Conservation (phyloP, 2,888 invertebrate species). For the Chironomus tentans region DNA sequence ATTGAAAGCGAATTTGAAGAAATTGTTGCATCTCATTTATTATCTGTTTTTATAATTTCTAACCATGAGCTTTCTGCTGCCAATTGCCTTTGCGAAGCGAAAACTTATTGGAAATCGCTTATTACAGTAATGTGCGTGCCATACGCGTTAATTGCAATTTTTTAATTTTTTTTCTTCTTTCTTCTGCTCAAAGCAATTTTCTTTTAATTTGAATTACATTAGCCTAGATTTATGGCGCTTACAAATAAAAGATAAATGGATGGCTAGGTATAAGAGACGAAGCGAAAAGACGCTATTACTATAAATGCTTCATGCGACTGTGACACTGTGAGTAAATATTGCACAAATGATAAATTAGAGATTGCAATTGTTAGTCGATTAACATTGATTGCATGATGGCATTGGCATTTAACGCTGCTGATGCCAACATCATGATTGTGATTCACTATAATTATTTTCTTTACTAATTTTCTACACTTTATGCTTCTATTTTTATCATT, state of each 20-base stretch:
- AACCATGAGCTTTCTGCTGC: too few relatives aligned
- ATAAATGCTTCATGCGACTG: neutral
- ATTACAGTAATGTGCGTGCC: neutral
- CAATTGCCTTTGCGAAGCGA: too few relatives aligned
- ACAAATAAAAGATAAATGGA: too few relatives aligned
- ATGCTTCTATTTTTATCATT: neutral
- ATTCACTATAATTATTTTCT: neutral
- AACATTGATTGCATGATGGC: neutral
- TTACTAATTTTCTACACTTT: neutral
- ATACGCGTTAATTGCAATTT: slow-evolving; percentile 12
- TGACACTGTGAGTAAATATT: neutral
- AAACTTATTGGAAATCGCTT: neutral
- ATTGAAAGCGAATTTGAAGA: slow-evolving; percentile 17
- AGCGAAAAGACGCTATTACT: neutral
- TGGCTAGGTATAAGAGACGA: too few relatives aligned
- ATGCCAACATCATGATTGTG: slow-evolving; percentile 4
- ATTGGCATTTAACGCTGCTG: neutral
- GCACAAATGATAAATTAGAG: slow-evolving; percentile 11
- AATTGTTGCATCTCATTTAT: neutral
- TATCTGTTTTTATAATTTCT: neutral
- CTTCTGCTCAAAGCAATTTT: neutral
- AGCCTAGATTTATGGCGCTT: slow-evolving; percentile 19
- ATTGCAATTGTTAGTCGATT: slow-evolving; percentile 6
- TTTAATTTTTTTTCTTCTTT: neutral
- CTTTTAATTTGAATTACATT: slow-evolving; percentile 16